Conservation (phyloP, 2,113 vertebrate species). For the Vicugna pacos region DNA sequence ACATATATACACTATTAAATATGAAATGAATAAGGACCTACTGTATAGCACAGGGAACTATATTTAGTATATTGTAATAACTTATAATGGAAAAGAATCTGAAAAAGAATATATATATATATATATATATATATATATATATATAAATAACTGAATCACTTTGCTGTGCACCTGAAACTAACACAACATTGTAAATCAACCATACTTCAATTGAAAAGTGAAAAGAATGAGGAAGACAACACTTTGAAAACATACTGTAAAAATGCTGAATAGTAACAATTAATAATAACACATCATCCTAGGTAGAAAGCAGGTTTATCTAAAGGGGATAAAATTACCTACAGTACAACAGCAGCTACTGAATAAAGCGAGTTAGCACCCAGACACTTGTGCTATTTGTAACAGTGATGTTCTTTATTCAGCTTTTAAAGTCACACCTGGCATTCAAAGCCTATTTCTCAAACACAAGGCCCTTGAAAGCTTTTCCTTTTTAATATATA, state of each 20-base stretch:
- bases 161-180: too few relatives aligned
- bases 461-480: conserved; percentile 26
- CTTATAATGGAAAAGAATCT: too few relatives aligned
- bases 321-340: conserved; percentile 38
- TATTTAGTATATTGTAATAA: too few relatives aligned
- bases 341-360: neutral
- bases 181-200: too few relatives aligned
- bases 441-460: conserved; percentile 47
- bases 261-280: conserved; percentile 50
- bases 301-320: conserved; percentile 33
- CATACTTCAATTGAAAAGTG: too few relatives aligned
- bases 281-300: conserved; percentile 36
- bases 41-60: too few relatives aligned
- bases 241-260: conserved; percentile 53
- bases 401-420: conserved; percentile 20
- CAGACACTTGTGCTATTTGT: neutral
- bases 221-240: conserved; percentile 17
- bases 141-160: too few relatives aligned
- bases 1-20: too few relatives aligned
- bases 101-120: too few relatives aligned
- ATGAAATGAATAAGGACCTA: too few relatives aligned
- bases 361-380: conserved; percentile 14
- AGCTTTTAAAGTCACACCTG: conserved; percentile 41
- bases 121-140: too few relatives aligned
- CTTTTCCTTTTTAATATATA: neutral